phyloP scores from a whole-genome alignment of 92 coral and sea anemone species.

The Plumapathes pennacea region DNA sequence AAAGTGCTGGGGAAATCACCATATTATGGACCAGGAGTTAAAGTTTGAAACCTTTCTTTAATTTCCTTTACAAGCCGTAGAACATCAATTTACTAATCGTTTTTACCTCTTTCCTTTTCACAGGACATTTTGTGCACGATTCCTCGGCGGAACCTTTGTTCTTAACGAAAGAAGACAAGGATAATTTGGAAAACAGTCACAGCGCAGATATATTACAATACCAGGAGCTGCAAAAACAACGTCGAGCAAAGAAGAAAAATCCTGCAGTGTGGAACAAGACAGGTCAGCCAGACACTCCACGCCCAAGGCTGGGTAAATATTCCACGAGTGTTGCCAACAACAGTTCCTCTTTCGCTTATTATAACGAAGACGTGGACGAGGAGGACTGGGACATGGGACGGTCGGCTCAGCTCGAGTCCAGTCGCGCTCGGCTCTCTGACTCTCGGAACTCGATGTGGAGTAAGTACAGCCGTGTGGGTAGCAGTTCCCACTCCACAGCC shows the following conservation, averaged over 20 bases:
- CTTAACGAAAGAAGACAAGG: no score
- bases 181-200: not conserved
- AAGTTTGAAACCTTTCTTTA: no score
- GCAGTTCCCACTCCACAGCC: no score
- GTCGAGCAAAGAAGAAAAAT: slow-evolving; percentile 18
- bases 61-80: no score
- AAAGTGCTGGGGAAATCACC: no score
- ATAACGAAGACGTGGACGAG: slow-evolving; percentile 17
- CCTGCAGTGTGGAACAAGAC: slow-evolving; percentile 10
- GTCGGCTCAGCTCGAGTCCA: slow-evolving; percentile 16
- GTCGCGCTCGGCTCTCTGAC: slow-evolving; percentile 14
- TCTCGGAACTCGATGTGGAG: slow-evolving; percentile 11
- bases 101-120: no score
- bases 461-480: slow-evolving; percentile 14
- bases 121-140: no score
- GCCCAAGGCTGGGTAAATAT: slow-evolving; percentile 10
- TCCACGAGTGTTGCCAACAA: slow-evolving; percentile 3
- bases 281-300: slow-evolving; percentile 30
- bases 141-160: no score
- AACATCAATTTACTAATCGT: no score
- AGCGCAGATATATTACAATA: not conserved
- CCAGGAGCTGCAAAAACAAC: slow-evolving; percentile 13
- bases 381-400: slow-evolving; percentile 24
- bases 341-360: slow-evolving; percentile 16
- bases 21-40: no score